phyloP scores from a whole-genome alignment of 2,113 vertebrate genomes.

The Callocephalon fimbriatum region DNA sequence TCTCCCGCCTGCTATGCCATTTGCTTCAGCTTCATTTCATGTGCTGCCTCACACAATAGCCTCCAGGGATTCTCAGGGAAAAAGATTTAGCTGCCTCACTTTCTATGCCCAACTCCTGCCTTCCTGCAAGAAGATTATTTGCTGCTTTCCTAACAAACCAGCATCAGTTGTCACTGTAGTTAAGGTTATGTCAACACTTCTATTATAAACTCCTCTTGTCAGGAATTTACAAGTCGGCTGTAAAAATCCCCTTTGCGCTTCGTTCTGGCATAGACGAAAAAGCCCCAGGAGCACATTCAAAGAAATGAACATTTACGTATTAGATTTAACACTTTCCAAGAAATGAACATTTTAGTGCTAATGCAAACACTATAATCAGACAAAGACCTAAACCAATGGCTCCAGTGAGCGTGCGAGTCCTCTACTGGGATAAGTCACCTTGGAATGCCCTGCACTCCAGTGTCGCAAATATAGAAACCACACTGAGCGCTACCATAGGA shows the following conservation, averaged over 20 bases:
- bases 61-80: constrained; percentile 39
- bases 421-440: not conserved
- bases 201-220: constrained; percentile 67
- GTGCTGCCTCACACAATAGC: constrained; percentile 53
- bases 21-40: constrained; percentile 55
- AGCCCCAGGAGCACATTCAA: constrained; percentile 13
- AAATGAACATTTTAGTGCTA: not conserved
- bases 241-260: constrained; percentile 66
- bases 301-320: not conserved
- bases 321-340: constrained; percentile 47
- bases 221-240: constrained; percentile 67
- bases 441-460: not conserved
- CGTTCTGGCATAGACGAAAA: constrained; percentile 36
- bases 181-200: constrained; percentile 69
- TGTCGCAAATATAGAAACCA: not conserved
- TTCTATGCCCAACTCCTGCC: constrained; percentile 42
- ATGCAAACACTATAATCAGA: not conserved
- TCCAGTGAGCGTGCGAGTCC: not conserved
- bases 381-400: not conserved
- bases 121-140: constrained; percentile 50
- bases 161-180: constrained; percentile 59
- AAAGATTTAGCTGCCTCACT: constrained; percentile 48
- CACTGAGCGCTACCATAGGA: not conserved
- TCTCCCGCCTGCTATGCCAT: constrained; percentile 14
- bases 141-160: constrained; percentile 49